Percentiles rank a stretch among this genome's conserved stretches.
These are phyloP conservation scores for Pomacea canaliculata DNA, from an alignment of 2,888 invertebrate species.

Conservation along the genomic window DNA sequence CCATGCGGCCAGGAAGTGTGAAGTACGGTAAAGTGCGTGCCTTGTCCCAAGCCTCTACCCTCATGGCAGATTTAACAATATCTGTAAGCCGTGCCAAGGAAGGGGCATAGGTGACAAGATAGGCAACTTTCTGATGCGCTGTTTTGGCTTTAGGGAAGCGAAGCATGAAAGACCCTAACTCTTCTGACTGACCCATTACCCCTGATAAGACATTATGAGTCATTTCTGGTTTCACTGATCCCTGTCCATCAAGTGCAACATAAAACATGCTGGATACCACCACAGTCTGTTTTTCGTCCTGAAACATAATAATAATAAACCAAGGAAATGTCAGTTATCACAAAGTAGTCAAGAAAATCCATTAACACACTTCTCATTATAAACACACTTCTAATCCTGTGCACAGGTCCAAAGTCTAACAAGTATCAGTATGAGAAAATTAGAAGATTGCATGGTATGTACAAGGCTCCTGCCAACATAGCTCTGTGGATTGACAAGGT, in stretches of 20 bases:
- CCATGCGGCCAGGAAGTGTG: conserved; percentile 55
- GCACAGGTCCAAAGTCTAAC: too few relatives aligned
- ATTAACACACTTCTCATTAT: too few relatives aligned
- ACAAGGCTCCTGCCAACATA: too few relatives aligned
- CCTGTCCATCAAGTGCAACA: conserved; percentile 75
- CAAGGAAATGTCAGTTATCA: too few relatives aligned
- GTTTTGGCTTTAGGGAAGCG: conserved; percentile 70
- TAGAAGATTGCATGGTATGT: too few relatives aligned
- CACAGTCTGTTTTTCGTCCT: conserved; percentile 43
- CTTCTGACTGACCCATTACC: conserved; percentile 82
- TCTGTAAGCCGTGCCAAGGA: conserved; percentile 62
- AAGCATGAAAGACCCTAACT: conserved; percentile 83
- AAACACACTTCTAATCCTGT: too few relatives aligned
- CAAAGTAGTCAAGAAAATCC: not conserved
- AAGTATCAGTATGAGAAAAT: too few relatives aligned
- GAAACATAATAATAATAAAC: conserved; percentile 24
- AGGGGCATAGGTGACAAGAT: conserved; percentile 58
- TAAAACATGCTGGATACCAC: conserved; percentile 68
- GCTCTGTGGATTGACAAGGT: too few relatives aligned
- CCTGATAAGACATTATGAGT: conserved; percentile 71
- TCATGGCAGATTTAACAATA: conserved; percentile 50
- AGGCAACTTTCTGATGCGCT: conserved; percentile 46
- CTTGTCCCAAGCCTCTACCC: conserved; percentile 60
- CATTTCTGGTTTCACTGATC: conserved; percentile 55
- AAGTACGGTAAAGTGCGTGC: conserved; percentile 56